Percentiles rank a stretch among this genome's conserved stretches.
These are phyloP conservation scores for Darevskia mixta DNA, from an alignment of 2,797 vertebrate species.

Conservation along the genomic window DNA sequence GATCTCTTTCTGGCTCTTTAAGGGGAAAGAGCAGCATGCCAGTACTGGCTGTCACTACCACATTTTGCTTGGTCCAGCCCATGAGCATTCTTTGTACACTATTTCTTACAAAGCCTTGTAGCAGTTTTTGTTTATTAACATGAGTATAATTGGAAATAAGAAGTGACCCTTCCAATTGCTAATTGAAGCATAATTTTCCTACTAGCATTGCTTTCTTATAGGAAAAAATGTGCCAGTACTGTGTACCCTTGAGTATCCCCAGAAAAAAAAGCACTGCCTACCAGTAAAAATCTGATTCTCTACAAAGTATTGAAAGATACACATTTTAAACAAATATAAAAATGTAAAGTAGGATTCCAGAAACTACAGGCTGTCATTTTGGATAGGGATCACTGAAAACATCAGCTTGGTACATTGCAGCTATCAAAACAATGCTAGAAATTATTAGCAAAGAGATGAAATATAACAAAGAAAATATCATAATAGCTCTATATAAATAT, in stretches of 20 bases:
- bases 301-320: background rate
- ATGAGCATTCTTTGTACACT: background rate
- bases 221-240: too few species aligned
- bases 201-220: too few species aligned
- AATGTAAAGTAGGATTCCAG: background rate
- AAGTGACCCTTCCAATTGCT: background rate
- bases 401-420: background rate
- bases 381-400: background rate
- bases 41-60: background rate
- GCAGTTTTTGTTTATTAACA: background rate
- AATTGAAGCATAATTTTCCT: background rate
- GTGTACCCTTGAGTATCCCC: too few species aligned
- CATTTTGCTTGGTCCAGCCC: background rate
- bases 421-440: conserved; percentile 20
- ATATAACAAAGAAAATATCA: background rate
- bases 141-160: background rate
- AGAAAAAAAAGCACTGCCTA: too few species aligned
- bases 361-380: background rate
- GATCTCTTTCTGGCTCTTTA: background rate
- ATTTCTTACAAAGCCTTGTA: too few species aligned
- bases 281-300: background rate
- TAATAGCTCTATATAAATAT: background rate
- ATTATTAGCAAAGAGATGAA: background rate
- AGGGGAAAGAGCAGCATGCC: background rate
- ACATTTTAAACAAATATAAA: background rate